These are phyloP conservation scores for Poecile atricapillus DNA, from an alignment of 2,113 vertebrate species.

Conservation along the genomic window DNA sequence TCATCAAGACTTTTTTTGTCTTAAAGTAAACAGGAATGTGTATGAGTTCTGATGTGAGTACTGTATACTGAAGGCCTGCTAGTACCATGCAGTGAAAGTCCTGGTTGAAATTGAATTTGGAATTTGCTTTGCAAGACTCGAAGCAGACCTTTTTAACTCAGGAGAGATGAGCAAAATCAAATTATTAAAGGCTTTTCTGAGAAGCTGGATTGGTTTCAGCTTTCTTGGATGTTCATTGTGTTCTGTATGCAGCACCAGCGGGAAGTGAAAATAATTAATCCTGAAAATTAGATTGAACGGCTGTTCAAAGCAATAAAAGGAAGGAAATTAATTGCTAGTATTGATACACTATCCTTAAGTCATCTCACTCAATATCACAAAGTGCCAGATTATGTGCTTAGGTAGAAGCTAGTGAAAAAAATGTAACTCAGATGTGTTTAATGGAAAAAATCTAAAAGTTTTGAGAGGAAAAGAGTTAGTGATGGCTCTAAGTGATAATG, in stretches of 20 bases:
- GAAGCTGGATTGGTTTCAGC: background rate
- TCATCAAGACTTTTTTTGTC: background rate
- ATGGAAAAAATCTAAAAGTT: background rate
- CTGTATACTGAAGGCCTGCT: background rate
- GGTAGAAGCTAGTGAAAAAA: background rate
- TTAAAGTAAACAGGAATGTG: background rate
- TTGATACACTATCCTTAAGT: background rate
- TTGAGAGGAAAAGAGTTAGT: background rate
- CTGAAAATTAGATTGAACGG: background rate
- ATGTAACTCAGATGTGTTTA: background rate
- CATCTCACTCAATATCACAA: background rate
- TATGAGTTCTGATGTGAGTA: background rate
- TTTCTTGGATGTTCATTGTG: background rate
- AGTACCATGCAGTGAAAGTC: background rate
- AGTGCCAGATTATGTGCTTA: background rate
- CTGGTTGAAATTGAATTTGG: background rate
- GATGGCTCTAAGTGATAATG: background rate
- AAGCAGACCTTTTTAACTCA: background rate
- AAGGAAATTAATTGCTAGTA: slow-evolving; percentile 9
- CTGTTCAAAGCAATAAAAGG: slow-evolving; percentile 13
- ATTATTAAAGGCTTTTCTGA: background rate
- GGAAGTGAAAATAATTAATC: slow-evolving; percentile 39
- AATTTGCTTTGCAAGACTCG: background rate
- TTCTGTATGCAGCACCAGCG: background rate
- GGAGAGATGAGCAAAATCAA: background rate